phyloP scores from a whole-genome alignment of 2,797 vertebrate species.

The Pseudomugil tenellus region DNA sequence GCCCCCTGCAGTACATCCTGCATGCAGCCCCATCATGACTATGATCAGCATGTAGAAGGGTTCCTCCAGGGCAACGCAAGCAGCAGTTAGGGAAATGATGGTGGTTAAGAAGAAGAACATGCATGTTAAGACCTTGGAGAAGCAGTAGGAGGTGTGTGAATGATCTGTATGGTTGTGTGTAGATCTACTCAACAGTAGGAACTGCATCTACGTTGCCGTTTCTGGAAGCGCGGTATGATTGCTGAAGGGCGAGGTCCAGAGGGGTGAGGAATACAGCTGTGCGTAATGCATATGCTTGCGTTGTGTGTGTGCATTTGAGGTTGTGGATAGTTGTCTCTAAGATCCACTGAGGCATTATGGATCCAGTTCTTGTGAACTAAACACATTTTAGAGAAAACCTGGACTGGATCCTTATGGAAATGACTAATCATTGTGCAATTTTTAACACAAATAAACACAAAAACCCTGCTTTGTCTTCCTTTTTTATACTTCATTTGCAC shows the following conservation, averaged over 20 bases:
- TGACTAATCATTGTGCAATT: conserved; percentile 45
- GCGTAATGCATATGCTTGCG: conserved; percentile 44
- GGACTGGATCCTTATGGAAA: conserved; percentile 44
- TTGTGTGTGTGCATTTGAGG: conserved; percentile 33
- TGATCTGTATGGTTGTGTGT: conserved; percentile 32
- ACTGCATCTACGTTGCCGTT: conserved; percentile 2
- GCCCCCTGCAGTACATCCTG: conserved; percentile 34
- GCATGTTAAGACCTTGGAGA: conserved; percentile 51
- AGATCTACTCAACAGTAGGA: conserved; percentile 29
- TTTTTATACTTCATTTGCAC: conserved; percentile 68
- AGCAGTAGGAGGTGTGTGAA: conserved; percentile 29
- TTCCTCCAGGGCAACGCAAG: conserved; percentile 44
- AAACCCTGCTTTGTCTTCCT: conserved; percentile 31
- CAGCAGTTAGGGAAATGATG: conserved; percentile 75
- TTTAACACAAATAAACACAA: conserved; percentile 29
- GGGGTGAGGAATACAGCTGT: conserved; percentile 43
- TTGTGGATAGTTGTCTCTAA: conserved; percentile 49
- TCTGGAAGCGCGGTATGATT: conserved; percentile 45
- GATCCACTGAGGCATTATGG: conserved; percentile 51
- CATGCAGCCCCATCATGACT: conserved; percentile 58
- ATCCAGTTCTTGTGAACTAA: conserved; percentile 37
- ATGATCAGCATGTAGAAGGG: conserved; percentile 57
- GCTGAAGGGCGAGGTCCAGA: conserved; percentile 31
- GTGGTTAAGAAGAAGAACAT: conserved; percentile 62
- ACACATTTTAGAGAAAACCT: conserved; percentile 62